Conservation (phyloP, 2,888 invertebrate species). For the Pristionchus entomophagus region DNA sequence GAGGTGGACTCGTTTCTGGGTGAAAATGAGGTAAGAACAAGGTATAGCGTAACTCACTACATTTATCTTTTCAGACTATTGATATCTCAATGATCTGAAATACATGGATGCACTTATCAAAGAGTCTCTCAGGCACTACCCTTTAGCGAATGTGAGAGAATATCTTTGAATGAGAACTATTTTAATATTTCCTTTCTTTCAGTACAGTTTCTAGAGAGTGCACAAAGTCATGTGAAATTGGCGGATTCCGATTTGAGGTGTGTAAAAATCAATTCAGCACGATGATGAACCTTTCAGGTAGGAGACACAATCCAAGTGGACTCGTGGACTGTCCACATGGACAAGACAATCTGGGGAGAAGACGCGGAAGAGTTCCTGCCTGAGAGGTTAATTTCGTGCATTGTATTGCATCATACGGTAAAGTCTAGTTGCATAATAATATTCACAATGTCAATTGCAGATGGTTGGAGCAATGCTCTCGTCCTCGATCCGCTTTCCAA, state of each 20-base stretch:
- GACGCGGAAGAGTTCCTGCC: too few relatives aligned
- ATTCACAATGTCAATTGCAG: constrained; percentile 27
- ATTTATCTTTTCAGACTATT: constrained; percentile 47
- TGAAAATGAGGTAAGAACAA: constrained; percentile 48
- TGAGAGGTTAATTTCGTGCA: background rate
- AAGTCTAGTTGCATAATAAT: background rate
- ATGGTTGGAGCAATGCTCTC: constrained; percentile 46
- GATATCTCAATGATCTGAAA: constrained; percentile 60
- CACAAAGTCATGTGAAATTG: background rate
- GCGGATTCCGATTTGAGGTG: background rate
- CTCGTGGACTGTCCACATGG: background rate
- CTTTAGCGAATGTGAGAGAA: constrained; percentile 64
- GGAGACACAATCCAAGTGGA: constrained; percentile 43
- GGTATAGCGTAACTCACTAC: too few relatives aligned
- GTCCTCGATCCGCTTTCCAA: constrained; percentile 32
- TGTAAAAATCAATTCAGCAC: too few relatives aligned
- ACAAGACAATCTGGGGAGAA: background rate
- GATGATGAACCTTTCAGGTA: background rate
- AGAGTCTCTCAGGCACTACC: constrained; percentile 66
- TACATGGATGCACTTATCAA: constrained; percentile 70
- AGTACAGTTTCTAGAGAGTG: background rate
- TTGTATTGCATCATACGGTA: too few relatives aligned
- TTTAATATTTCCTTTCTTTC: background rate
- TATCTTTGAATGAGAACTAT: background rate
- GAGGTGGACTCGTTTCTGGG: constrained; percentile 52